Evolutionary conservation across 1,140 invertebrate species (phyloP), one percentile per base, ranked within the genome.

Genomic region (Caenorhabditis inopinata): DNA sequence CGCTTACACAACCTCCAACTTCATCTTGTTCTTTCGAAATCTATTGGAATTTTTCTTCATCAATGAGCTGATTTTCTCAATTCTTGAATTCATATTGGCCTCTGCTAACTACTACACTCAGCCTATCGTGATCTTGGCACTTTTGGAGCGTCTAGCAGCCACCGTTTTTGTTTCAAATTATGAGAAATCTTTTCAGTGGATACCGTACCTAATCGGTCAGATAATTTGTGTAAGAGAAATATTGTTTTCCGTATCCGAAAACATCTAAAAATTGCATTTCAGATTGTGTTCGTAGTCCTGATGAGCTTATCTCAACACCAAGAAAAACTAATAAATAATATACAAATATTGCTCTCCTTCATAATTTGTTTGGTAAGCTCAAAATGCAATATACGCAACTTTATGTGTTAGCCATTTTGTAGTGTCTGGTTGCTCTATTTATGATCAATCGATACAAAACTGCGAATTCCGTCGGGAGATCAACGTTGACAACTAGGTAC

Each of bases 101-200:
- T 32, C 53, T 62, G 53, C 53, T 5, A 62, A 62, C 9, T 62
- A 62, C 35, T 62, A 62, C 27, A 62, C 53, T 21, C 53, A 62
- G n/a, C 53, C 53, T n/a, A 62, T 62, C 35, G 53, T 62, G n/a
- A 62, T 62, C n/a, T 29, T 62, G 14, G 53, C 53, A 32, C 53
- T 62, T 16, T n/a, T 62, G 9, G 53, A 62, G 35, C 53, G 53
- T 9, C 29, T 62, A 32, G 53, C 53, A 32, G 53, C 53, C 18
- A 62, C 53, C 9, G 53, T 62, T 1, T 62, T 62, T 35, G 53
- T 62, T 11, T 32, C 53, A 16, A 62, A 62, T 32, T 62, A 62
- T 2, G 53, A 62, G n/a, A 62, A 62, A 35, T 62, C 53, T 32
- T 62, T 29, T 3, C 53, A 62, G n/a, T 62, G 53, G 53, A 32